Conservation (phyloP, 2,113 vertebrate species). For the Bos indicus region DNA sequence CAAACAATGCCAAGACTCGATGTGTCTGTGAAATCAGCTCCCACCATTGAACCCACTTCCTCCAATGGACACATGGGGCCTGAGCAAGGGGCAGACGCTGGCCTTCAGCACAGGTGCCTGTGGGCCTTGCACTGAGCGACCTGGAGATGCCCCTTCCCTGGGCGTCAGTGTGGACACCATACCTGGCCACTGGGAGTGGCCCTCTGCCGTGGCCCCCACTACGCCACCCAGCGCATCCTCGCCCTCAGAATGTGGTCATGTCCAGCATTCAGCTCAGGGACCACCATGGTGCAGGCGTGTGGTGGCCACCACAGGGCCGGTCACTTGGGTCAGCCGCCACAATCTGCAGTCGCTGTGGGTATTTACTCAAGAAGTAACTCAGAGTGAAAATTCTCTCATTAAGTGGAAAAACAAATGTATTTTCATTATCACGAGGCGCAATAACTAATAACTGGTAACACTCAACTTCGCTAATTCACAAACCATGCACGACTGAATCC, state of each 20-base stretch:
- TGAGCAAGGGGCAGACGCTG: background rate
- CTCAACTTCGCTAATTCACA: too few species aligned
- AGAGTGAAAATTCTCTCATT: background rate
- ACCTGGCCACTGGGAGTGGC: background rate
- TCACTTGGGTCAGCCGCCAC: too few species aligned
- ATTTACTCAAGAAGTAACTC: background rate
- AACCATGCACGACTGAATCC: background rate
- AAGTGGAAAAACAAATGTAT: background rate
- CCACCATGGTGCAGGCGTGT: background rate
- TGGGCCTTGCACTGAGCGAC: background rate
- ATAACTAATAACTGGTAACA: background rate
- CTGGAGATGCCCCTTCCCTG: background rate
- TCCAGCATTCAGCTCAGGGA: background rate
- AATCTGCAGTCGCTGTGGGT: too few species aligned
- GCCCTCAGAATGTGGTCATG: background rate
- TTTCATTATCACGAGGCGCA: background rate
- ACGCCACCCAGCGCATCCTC: background rate
- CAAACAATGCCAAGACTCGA: accelerated
- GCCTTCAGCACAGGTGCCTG: background rate
- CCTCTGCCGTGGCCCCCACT: background rate
- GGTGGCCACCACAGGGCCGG: background rate
- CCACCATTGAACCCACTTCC: background rate
- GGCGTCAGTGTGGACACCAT: background rate
- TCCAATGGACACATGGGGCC: accelerated
- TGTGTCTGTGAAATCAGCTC: too few species aligned